phyloP scores from a whole-genome alignment of 2,113 vertebrate genomes.

The Phyllostomus hastatus region DNA sequence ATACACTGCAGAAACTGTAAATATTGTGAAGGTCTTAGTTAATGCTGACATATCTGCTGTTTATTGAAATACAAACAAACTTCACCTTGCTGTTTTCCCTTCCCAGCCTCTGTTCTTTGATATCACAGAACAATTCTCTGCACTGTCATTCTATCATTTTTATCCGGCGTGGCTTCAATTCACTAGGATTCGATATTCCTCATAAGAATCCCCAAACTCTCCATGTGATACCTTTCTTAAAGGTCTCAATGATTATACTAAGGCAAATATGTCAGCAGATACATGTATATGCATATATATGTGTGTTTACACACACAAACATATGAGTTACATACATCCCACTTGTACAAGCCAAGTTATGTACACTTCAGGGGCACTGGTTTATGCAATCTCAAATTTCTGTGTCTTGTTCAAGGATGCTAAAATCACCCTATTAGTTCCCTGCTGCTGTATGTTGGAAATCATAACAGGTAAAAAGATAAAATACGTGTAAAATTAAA shows the following conservation, averaged over 20 bases:
- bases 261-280: neutral
- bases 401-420: neutral
- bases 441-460: slow-evolving; percentile 4
- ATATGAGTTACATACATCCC: neutral
- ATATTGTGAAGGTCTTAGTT: slow-evolving; percentile 12
- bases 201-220: neutral
- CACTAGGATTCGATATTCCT: neutral
- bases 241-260: neutral
- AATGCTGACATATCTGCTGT: neutral
- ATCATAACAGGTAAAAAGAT: neutral
- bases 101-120: neutral
- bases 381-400: neutral
- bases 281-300: neutral
- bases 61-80: slow-evolving; percentile 36
- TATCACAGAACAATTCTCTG: neutral
- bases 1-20: neutral
- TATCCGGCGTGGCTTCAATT: neutral
- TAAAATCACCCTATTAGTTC: neutral
- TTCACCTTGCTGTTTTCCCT: neutral
- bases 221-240: neutral
- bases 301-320: neutral
- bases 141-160: neutral
- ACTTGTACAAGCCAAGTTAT: neutral
- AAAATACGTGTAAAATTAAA: slow-evolving; percentile 27
- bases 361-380: neutral